These are phyloP conservation scores for Enteromius trimaculatus DNA, from an alignment of 2,797 vertebrate genomes.

Conservation along the genomic window DNA sequence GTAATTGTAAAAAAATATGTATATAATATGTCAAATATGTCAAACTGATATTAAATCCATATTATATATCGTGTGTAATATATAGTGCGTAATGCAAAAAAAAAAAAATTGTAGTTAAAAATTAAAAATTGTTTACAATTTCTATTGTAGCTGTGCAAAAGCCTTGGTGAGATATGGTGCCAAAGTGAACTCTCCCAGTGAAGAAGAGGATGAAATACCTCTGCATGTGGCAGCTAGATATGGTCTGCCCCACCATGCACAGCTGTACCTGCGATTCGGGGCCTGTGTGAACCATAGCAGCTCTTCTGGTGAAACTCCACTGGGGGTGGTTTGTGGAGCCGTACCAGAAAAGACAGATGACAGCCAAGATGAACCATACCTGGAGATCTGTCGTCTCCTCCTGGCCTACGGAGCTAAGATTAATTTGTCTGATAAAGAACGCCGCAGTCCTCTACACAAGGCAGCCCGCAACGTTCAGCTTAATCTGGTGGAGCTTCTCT, in stretches of 20 bases:
- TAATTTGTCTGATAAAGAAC: slow-evolving; percentile 67
- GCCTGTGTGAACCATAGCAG: slow-evolving; percentile 67
- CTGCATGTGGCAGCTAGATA: slow-evolving; percentile 75
- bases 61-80: no score
- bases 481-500: slow-evolving; percentile 67
- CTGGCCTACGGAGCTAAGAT: slow-evolving; percentile 59
- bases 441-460: slow-evolving; percentile 75
- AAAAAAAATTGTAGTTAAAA: background rate
- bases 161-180: slow-evolving; percentile 75
- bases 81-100: background rate
- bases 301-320: slow-evolving; percentile 67
- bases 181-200: slow-evolving; percentile 60
- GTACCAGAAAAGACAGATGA: background rate
- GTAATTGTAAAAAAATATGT: background rate
- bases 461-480: slow-evolving; percentile 70
- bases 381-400: slow-evolving; percentile 72
- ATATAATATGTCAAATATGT: background rate
- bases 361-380: slow-evolving; percentile 41
- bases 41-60: background rate
- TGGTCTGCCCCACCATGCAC: slow-evolving; percentile 68
- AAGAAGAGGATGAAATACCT: slow-evolving; percentile 67
- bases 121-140: background rate
- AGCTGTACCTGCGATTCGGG: slow-evolving; percentile 72
- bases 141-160: slow-evolving; percentile 72
- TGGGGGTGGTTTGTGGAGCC: slow-evolving; percentile 68